Percentiles rank a stretch among this genome's conserved stretches.
phyloP scores from a whole-genome alignment of 2,113 vertebrate species.

The Fulica atra region DNA sequence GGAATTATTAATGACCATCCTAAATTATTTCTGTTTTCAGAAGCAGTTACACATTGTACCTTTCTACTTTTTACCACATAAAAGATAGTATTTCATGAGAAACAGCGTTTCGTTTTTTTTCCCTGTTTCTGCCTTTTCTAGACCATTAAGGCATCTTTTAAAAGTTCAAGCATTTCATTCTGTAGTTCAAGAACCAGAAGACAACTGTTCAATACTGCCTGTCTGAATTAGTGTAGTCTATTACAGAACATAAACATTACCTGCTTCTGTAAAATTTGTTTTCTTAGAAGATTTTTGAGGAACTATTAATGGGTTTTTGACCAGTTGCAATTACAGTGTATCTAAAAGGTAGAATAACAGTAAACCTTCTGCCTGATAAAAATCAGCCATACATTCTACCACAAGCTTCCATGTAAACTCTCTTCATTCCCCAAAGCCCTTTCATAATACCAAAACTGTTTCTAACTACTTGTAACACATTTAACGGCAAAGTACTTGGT shows the following conservation, averaged over 20 bases:
- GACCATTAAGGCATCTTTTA: neutral
- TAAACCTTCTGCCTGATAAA: neutral
- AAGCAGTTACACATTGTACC: neutral
- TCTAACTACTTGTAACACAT: neutral
- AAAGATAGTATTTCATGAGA: neutral
- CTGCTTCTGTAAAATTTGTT: neutral
- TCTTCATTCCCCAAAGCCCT: neutral
- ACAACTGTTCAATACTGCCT: neutral
- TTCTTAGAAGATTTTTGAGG: neutral
- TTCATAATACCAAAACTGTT: neutral
- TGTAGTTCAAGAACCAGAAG: neutral
- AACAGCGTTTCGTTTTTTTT: neutral
- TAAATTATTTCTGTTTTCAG: neutral
- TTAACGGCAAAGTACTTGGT: neutral
- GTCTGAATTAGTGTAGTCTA: neutral
- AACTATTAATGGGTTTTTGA: neutral
- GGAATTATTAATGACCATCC: neutral
- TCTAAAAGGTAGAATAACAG: neutral
- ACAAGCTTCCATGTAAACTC: neutral
- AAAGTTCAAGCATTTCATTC: neutral
- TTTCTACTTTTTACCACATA: neutral
- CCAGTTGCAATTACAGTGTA: neutral
- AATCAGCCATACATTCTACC: neutral
- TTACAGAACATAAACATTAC: neutral
- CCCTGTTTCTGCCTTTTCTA: neutral